These are phyloP conservation scores for Xestoiulus laeticollis DNA, from an alignment of 2,888 invertebrate genomes.

Conservation along the genomic window DNA sequence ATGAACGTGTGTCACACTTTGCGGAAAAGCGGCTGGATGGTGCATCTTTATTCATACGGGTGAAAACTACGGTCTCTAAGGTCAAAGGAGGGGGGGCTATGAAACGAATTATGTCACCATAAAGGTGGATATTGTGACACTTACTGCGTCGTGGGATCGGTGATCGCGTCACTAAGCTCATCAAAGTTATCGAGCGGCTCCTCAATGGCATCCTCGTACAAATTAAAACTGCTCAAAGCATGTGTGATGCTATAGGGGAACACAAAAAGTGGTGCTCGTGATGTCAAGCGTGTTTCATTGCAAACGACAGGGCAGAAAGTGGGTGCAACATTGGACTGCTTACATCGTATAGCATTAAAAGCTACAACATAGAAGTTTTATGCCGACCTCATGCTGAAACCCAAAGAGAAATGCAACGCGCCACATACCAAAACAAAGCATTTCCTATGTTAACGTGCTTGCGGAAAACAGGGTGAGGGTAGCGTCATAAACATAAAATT, in stretches of 20 bases:
- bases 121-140: constrained; percentile 57
- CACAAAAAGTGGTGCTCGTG: constrained; percentile 46
- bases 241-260: constrained; percentile 64
- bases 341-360: background rate
- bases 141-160: constrained; percentile 69
- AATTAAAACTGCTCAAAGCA: constrained; percentile 67
- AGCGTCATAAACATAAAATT: too few species aligned
- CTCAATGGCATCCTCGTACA: constrained; percentile 67
- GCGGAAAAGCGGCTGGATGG: background rate
- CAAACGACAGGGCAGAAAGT: background rate
- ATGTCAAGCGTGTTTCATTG: constrained; percentile 8
- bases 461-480: too few species aligned
- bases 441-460: too few species aligned
- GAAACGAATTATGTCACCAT: background rate
- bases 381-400: background rate
- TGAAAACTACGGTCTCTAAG: background rate
- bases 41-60: background rate
- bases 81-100: background rate
- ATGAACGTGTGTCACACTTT: constrained; percentile 44
- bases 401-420: background rate
- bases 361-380: background rate
- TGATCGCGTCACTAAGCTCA: constrained; percentile 67
- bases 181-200: constrained; percentile 65
- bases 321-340: constrained; percentile 10
- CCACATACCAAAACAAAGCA: background rate